Evolutionary conservation across 2,113 vertebrate genomes (phyloP).

Genomic region (Anolis carolinensis): DNA sequence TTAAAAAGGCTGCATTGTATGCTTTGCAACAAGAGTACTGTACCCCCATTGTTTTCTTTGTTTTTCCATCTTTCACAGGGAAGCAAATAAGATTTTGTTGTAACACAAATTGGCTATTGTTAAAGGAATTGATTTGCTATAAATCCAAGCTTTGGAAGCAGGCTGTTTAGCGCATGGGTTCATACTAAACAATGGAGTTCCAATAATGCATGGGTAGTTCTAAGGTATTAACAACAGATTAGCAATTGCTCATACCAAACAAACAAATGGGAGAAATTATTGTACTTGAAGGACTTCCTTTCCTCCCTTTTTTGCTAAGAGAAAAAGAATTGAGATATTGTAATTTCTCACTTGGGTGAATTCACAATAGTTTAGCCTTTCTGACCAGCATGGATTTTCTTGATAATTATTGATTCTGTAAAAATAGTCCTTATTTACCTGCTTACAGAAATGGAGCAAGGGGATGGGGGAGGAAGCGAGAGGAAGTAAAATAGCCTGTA

Average conservation of each 20-base stretch:
- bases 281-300: conserved; percentile 20
- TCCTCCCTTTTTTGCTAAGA: not conserved
- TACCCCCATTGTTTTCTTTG: not conserved
- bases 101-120: conserved; percentile 40
- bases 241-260: conserved; percentile 2
- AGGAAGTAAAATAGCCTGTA: not conserved
- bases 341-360: conserved; percentile 41
- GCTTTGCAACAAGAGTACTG: conserved; percentile 9
- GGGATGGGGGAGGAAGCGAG: not conserved
- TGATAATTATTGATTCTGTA: conserved; percentile 28
- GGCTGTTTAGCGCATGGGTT: conserved; percentile 2
- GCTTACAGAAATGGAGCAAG: conserved; percentile 5
- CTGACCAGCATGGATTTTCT: conserved; percentile 36
- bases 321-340: not conserved
- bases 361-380: conserved; percentile 25
- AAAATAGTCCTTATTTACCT: conserved; percentile 29
- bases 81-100: conserved; percentile 40
- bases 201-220: conserved; percentile 17
- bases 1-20: conserved; percentile 31
- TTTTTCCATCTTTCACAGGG: conserved; percentile 20
- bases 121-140: conserved; percentile 19
- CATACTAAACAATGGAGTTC: not conserved
- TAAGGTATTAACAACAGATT: not conserved
- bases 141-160: not conserved
- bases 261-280: conserved; percentile 29